Conservation (phyloP, 2,797 vertebrate species). For the Esox lucius region DNA sequence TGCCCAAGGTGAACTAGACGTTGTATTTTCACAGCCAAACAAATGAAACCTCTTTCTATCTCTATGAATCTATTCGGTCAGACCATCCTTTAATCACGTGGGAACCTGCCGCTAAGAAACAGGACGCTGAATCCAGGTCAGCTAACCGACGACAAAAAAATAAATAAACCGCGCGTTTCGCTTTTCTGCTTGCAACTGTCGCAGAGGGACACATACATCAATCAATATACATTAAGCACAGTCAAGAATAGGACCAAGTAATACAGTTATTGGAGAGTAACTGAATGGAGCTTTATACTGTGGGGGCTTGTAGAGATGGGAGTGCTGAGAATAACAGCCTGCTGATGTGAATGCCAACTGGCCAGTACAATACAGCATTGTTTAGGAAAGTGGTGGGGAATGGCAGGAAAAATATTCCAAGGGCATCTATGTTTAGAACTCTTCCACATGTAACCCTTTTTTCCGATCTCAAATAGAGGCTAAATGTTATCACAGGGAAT, state of each 20-base stretch:
- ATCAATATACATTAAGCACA: conserved; percentile 39
- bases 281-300: conserved; percentile 36
- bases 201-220: conserved; percentile 54
- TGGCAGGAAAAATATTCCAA: conserved; percentile 45
- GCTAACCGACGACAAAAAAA: conserved; percentile 18
- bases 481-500: conserved; percentile 60
- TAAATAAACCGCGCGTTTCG: conserved; percentile 10
- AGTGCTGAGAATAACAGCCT: conserved; percentile 44
- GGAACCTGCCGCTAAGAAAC: neutral
- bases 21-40: no score
- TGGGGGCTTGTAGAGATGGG: conserved; percentile 33
- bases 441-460: conserved; percentile 39
- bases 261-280: conserved; percentile 33
- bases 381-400: conserved; percentile 46
- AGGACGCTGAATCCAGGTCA: neutral
- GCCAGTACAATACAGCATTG: conserved; percentile 59
- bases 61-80: no score
- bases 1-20: no score
- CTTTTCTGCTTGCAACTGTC: conserved; percentile 30
- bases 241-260: neutral
- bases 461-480: conserved; percentile 51
- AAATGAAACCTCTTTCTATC: no score
- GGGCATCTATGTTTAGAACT: conserved; percentile 47
- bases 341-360: conserved; percentile 25
- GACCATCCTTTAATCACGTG: no score